Percentiles rank a stretch among this genome's conserved stretches.
phyloP scores from a whole-genome alignment of 2,113 vertebrate species.

The Neomonachus schauinslandi region DNA sequence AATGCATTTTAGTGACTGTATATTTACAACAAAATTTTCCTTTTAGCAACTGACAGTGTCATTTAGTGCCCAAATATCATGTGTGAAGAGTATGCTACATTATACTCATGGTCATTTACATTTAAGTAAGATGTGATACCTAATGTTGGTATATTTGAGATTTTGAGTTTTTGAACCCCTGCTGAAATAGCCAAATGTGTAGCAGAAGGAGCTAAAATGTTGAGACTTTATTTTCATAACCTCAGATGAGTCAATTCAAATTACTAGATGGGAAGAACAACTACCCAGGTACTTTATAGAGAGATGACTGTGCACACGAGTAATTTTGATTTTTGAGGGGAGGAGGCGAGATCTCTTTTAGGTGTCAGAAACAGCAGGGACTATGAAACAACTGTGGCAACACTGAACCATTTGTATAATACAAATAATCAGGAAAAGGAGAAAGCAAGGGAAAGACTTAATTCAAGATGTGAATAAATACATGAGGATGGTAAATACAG shows the following conservation, averaged over 20 bases:
- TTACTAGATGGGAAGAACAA: conserved; percentile 26
- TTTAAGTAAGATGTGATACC: not conserved
- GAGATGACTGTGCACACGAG: not conserved
- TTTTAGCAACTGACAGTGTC: not conserved
- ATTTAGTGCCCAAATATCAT: not conserved
- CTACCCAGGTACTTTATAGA: not conserved
- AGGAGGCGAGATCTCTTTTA: not conserved
- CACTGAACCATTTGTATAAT: not conserved
- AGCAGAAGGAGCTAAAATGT: not conserved
- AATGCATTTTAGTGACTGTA: conserved; percentile 2
- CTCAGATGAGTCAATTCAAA: not conserved
- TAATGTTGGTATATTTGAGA: not conserved
- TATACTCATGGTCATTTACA: not conserved
- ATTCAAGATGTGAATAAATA: conserved; percentile 5
- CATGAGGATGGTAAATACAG: not conserved
- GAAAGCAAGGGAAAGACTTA: not conserved
- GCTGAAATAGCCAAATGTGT: not conserved
- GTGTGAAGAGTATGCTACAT: not conserved
- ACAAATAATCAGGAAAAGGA: not conserved
- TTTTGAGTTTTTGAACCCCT: not conserved
- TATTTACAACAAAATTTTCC: conserved; percentile 26
- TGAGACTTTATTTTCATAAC: conserved; percentile 22
- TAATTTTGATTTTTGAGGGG: conserved; percentile 15
- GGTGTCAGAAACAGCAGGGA: conserved; percentile 9
- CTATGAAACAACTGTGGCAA: not conserved